Percentiles rank a stretch among this genome's conserved stretches.
Conservation (phyloP, 2,797 vertebrate species). For the Pelochelys cantorii region DNA sequence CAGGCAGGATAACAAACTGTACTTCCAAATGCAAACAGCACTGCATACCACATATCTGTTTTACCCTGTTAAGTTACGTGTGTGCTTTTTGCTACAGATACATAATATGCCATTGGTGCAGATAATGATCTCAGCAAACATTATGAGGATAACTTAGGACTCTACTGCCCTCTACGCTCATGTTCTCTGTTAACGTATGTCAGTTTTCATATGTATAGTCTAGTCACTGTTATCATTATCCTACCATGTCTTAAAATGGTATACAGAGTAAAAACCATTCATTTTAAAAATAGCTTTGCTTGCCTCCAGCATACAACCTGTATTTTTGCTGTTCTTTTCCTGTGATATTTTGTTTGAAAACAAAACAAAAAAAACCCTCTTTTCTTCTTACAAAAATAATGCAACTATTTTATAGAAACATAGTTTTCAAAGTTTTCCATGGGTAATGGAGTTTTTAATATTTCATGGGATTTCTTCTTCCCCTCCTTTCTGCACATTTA, state of each 20-base stretch:
- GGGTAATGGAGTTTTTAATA: conserved; percentile 8
- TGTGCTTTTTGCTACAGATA: neutral
- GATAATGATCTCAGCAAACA: conserved; percentile 26
- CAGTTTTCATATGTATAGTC: conserved; percentile 17
- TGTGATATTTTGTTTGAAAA: neutral
- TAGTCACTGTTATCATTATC: neutral
- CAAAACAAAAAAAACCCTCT: neutral
- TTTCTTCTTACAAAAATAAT: neutral
- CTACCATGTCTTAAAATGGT: neutral
- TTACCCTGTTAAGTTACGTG: neutral
- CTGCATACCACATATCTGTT: fast-evolving
- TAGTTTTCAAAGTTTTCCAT: neutral
- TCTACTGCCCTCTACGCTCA: conserved; percentile 52
- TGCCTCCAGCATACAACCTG: neutral
- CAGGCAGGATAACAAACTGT: fast-evolving
- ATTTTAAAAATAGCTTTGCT: conserved; percentile 19
- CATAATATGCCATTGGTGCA: neutral
- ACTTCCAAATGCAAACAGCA: neutral
- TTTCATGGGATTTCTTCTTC: conserved; percentile 31
- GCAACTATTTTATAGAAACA: neutral
- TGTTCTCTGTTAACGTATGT: neutral
- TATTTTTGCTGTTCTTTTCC: fast-evolving
- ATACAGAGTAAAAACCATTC: neutral
- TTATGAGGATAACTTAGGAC: neutral
- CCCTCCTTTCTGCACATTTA: conserved; percentile 41